phyloP scores from a whole-genome alignment of 2,113 vertebrate genomes.

The Mastomys coucha region DNA sequence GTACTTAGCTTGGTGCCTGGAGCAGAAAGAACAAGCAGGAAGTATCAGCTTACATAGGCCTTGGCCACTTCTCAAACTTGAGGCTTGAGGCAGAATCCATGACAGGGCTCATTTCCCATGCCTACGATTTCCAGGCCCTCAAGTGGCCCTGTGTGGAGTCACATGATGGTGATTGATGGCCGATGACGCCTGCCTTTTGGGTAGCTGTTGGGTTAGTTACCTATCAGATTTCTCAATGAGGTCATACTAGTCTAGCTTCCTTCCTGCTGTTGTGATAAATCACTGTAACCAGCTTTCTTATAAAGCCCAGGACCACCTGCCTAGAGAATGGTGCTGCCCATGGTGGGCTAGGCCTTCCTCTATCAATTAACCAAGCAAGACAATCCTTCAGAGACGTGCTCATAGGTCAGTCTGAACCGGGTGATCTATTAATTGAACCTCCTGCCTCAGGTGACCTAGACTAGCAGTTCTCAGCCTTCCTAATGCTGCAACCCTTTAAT shows the following conservation, averaged over 20 bases:
- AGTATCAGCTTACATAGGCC: neutral
- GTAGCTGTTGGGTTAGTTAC: neutral
- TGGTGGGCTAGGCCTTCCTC: neutral
- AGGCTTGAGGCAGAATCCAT: neutral
- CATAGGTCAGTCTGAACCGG: neutral
- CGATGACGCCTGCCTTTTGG: neutral
- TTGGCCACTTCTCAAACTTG: neutral
- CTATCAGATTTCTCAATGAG: conserved; percentile 45
- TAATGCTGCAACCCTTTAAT: neutral
- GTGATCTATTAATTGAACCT: neutral
- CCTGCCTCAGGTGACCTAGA: neutral
- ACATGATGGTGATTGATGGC: neutral
- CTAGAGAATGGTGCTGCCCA: neutral
- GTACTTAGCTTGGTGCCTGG: accelerated
- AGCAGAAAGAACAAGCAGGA: neutral
- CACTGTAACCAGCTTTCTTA: neutral
- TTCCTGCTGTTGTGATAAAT: neutral
- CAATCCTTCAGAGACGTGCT: neutral
- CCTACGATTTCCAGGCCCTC: neutral
- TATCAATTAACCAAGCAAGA: neutral
- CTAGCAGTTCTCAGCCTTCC: neutral
- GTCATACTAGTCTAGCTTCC: neutral
- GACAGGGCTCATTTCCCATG: neutral
- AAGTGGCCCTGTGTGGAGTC: neutral
- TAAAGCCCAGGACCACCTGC: neutral